Evolutionary conservation across 2,797 vertebrate genomes (phyloP).

Genomic region (Ctenosaura bakeri): DNA sequence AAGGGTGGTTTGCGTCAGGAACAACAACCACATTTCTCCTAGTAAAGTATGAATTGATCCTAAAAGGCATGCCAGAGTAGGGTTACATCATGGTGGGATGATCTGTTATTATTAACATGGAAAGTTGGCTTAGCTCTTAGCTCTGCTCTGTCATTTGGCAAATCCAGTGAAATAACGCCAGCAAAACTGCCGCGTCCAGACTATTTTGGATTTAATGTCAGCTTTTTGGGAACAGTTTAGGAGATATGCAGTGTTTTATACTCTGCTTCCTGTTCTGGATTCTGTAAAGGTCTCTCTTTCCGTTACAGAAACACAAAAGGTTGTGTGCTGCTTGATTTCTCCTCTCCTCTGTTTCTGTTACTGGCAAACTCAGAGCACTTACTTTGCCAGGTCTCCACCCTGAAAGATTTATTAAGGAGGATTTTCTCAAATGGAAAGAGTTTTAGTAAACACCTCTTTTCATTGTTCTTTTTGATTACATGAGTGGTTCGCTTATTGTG

Average conservation of each 20-base stretch:
- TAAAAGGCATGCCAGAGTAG: not conserved
- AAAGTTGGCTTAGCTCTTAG: conserved; percentile 28
- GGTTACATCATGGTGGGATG: not conserved
- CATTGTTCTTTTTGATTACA: conserved; percentile 17
- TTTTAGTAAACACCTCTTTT: conserved; percentile 22
- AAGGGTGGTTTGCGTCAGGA: not conserved
- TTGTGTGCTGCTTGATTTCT: not conserved
- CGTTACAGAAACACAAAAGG: conserved; percentile 11
- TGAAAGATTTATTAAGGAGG: conserved; percentile 12
- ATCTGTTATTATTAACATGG: conserved; percentile 19
- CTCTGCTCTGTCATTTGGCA: conserved; percentile 10
- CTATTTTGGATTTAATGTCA: conserved; percentile 5
- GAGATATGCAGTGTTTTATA: conserved; percentile 1
- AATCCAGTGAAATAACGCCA: not conserved
- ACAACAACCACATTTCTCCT: not conserved
- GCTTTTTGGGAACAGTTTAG: conserved; percentile 19
- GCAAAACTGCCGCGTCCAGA: conserved; percentile 21
- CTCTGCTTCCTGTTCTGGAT: conserved; percentile 17
- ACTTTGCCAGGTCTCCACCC: conserved; percentile 26
- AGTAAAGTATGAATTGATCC: not conserved
- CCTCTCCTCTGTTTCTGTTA: conserved; percentile 1
- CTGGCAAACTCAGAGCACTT: not conserved
- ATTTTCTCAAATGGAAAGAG: not conserved
- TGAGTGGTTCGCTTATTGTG: conserved; percentile 17
- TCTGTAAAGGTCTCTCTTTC: conserved; percentile 34